Percentiles rank a stretch among this genome's conserved stretches.
These are phyloP conservation scores for Microctenopoma lineatum DNA, from an alignment of 2,797 vertebrate genomes.

Conservation along the genomic window DNA sequence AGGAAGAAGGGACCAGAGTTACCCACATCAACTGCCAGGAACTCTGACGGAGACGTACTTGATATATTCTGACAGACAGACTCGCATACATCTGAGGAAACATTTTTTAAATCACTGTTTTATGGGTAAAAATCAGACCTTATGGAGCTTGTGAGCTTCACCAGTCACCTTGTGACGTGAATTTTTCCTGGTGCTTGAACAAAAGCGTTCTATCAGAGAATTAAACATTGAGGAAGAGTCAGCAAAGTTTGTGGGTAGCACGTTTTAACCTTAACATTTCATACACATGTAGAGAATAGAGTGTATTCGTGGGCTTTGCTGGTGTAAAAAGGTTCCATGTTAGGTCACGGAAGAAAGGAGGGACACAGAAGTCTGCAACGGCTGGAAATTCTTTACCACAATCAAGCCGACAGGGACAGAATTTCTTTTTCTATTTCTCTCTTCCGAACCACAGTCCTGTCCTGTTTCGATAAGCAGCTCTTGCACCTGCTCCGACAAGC, in stretches of 20 bases:
- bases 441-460: neutral
- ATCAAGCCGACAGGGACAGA: neutral
- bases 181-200: too few relatives aligned
- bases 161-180: too few relatives aligned
- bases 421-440: slow-evolving; percentile 11
- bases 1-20: slow-evolving; percentile 13
- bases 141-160: too few relatives aligned
- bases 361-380: neutral
- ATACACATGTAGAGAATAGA: neutral
- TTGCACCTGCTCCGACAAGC: slow-evolving; percentile 35
- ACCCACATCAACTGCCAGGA: slow-evolving; percentile 40
- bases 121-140: too few relatives aligned
- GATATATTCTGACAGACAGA: slow-evolving; percentile 6
- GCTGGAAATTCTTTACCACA: neutral
- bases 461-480: slow-evolving; percentile 17
- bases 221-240: neutral
- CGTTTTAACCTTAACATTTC: neutral
- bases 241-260: too few relatives aligned
- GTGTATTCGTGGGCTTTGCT: neutral
- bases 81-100: neutral
- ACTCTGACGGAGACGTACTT: slow-evolving; percentile 3
- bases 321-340: neutral
- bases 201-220: neutral
- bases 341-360: neutral
- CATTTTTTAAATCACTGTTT: neutral